These are phyloP conservation scores for Prolemur simus DNA, from an alignment of 2,113 vertebrate species.

Conservation along the genomic window DNA sequence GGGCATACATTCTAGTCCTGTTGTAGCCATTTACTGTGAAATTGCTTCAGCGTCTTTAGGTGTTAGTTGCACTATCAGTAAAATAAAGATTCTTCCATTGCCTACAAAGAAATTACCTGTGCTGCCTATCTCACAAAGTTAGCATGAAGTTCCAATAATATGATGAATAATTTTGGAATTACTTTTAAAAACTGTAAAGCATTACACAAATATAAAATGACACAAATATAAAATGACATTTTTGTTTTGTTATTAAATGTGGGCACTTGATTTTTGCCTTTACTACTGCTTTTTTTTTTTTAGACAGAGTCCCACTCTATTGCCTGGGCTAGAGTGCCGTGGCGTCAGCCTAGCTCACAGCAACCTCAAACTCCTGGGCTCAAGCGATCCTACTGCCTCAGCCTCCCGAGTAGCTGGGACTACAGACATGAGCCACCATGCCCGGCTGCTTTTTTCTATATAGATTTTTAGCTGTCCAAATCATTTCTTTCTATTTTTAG, in stretches of 20 bases:
- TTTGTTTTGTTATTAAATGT: constrained; percentile 21
- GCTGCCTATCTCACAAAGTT: neutral
- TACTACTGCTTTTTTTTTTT: neutral
- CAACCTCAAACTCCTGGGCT: too few species aligned
- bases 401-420: too few species aligned
- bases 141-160: neutral
- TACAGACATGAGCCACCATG: too few species aligned
- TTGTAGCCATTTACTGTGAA: neutral
- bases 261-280: constrained; percentile 16
- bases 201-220: neutral
- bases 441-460: too few species aligned
- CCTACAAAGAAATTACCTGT: neutral
- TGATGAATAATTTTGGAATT: neutral
- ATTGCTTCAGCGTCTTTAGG: neutral
- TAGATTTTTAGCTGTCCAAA: too few species aligned
- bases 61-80: neutral
- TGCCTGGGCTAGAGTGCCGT: too few species aligned
- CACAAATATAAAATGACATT: neutral
- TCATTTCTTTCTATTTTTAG: too few species aligned
- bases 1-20: neutral
- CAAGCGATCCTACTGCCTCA: too few species aligned
- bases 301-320: too few species aligned
- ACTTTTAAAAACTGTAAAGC: neutral
- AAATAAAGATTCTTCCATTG: neutral
- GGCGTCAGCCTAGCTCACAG: too few species aligned